Evolutionary conservation across 2,113 vertebrate genomes (phyloP), one percentile per base, ranked within the genome.

Genomic region (Cyanistes caeruleus): DNA sequence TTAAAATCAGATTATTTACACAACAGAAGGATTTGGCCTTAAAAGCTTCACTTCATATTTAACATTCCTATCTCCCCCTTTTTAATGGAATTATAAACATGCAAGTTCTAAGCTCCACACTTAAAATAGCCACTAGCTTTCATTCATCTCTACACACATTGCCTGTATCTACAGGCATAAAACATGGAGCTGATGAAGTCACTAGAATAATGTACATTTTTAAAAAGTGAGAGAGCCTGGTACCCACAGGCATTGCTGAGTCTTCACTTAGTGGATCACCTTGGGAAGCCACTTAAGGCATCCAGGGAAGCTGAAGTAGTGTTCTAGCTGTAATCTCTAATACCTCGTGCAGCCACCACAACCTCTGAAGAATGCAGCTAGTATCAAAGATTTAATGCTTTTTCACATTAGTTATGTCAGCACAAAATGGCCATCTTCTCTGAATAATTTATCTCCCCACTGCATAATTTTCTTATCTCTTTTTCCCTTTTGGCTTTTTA

Each of bases 361-460:
- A 97, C 95, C 98, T 97, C 98, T 95, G 73, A 97, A 97, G 97
- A 98, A 97, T 87, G 95, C 95, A 97, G 94, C 93, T 91, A 87
- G 95, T 96, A 97, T 97, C 97, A 98, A 98, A 99, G 99, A 99
- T 99, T 99, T 99, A 99, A 99, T 99, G 98, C 98, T 98, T 99
- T 98, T 99, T 98, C 99, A 99, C 99, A 99, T 99, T 99, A 99
- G 98, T 99, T 98, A 99, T 99, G 99, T 99, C 99, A 99, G 99
- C 98, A 99, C 98, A 99, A 99, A 99, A 99, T 98, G 98, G 99
- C 98, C 98, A 99, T 99, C 98, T 99, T 98, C 99, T 98, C 97
- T 99, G 99, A 99, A 99, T 99, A 99, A 99, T 99, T 99, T 99
- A 99, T 99, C 97, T 98, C 97, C 49, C 95, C 79, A 37, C 97